Conservation (phyloP, 2,797 vertebrate species). For the Characodon lateralis region DNA sequence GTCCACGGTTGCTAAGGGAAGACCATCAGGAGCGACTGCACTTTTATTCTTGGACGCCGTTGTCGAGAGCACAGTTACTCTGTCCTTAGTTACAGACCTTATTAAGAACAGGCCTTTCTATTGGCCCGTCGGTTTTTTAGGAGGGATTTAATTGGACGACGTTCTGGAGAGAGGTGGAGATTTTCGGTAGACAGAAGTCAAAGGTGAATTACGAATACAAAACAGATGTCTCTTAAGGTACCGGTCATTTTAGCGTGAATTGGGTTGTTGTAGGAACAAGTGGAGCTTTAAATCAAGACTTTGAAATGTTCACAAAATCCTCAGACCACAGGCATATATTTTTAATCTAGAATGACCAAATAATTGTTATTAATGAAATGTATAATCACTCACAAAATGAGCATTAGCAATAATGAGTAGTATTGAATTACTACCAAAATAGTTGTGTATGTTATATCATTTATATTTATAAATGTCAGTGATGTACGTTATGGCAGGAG, state of each 20-base stretch:
- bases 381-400: background rate
- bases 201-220: background rate
- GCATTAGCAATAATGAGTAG: background rate
- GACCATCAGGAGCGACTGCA: conserved; percentile 54
- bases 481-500: too few species aligned
- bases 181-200: background rate
- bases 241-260: background rate
- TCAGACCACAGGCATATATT: background rate
- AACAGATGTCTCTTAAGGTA: background rate
- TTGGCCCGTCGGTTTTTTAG: conserved; percentile 58
- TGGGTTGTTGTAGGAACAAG: background rate
- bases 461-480: too few species aligned
- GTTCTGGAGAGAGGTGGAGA: background rate
- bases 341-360: background rate
- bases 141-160: conserved; percentile 58
- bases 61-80: conserved; percentile 47
- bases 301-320: background rate
- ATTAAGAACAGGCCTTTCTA: conserved; percentile 57
- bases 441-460: background rate
- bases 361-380: background rate
- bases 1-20: conserved; percentile 83
- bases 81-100: conserved; percentile 76
- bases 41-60: conserved; percentile 55
- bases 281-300: background rate
- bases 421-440: background rate